phyloP scores from a whole-genome alignment of 2,797 vertebrate species.

The Hydrocynus forskahlii region DNA sequence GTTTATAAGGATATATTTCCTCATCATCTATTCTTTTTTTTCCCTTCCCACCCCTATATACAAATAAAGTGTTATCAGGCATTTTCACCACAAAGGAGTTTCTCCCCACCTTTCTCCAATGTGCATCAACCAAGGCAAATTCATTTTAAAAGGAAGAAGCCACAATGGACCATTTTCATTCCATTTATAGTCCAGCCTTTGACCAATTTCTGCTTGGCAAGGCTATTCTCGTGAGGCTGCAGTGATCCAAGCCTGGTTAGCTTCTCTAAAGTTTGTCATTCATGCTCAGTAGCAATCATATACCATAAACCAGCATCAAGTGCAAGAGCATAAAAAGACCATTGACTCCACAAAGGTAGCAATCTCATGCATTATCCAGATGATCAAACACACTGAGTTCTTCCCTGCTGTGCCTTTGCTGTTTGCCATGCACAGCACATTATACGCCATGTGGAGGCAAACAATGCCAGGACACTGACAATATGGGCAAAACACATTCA shows the following conservation, averaged over 20 bases:
- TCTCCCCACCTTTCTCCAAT: conserved; percentile 45
- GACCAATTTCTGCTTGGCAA: conserved; percentile 60
- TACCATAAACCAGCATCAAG: conserved; percentile 44
- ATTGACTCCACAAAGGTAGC: conserved; percentile 32
- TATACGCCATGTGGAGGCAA: conserved; percentile 41
- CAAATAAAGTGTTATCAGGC: background rate
- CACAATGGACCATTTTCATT: conserved; percentile 69
- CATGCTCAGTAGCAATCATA: conserved; percentile 44
- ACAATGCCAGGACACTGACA: conserved; percentile 18
- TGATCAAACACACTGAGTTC: conserved; percentile 53
- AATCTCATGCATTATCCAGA: conserved; percentile 55
- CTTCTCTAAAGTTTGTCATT: conserved; percentile 43
- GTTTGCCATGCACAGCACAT: conserved; percentile 12
- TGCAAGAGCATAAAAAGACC: conserved; percentile 44
- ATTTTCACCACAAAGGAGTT: background rate
- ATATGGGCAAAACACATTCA: conserved; percentile 21
- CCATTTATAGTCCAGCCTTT: conserved; percentile 54
- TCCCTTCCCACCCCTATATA: background rate
- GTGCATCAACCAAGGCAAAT: conserved; percentile 67
- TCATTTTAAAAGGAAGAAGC: conserved; percentile 67
- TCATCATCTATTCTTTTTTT: background rate
- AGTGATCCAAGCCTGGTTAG: conserved; percentile 54
- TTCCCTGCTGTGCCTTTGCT: conserved; percentile 31
- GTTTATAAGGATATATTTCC: background rate
- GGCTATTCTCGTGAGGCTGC: conserved; percentile 62